Percentiles rank a stretch among this genome's conserved stretches.
These are phyloP conservation scores for Pyrochroa serraticornis DNA, from an alignment of 2,888 invertebrate genomes.

Conservation along the genomic window DNA sequence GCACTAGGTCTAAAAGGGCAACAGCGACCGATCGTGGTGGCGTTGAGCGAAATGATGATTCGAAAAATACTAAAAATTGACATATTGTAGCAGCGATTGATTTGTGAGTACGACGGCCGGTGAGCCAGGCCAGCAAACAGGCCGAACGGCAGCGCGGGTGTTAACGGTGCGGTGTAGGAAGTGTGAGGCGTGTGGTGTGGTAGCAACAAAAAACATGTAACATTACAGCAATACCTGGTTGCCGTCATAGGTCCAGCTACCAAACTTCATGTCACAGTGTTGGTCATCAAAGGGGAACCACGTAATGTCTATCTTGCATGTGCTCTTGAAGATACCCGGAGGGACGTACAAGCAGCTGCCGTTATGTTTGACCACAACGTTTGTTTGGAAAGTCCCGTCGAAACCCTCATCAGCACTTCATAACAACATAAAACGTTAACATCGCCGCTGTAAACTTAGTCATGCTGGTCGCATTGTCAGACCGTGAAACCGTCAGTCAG, in stretches of 20 bases:
- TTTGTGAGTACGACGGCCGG: conserved; percentile 25
- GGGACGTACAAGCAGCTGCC: conserved; percentile 99
- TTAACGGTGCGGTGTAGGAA: conserved; percentile 36
- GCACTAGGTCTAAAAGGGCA: conserved; percentile 41
- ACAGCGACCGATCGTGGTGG: conserved; percentile 27
- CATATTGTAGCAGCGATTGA: no score
- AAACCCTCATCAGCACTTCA: conserved; percentile 99
- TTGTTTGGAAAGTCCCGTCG: conserved; percentile 99
- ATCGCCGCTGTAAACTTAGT: conserved; percentile 45
- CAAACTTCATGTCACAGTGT: conserved; percentile 99
- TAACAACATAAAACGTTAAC: conserved; percentile 58
- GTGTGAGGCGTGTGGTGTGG: conserved; percentile 40
- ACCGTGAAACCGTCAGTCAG: conserved; percentile 23
- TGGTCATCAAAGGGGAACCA: conserved; percentile 99
- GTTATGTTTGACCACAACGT: conserved; percentile 98
- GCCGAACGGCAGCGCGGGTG: conserved; percentile 35
- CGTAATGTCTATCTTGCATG: conserved; percentile 99
- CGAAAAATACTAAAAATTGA: conserved; percentile 4
- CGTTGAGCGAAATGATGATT: conserved; percentile 11
- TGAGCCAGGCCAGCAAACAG: conserved; percentile 32
- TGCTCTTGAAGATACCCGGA: conserved; percentile 99
- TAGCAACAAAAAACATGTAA: conserved; percentile 47
- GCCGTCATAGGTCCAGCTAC: conserved; percentile 99
- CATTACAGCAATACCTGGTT: conserved; percentile 76
- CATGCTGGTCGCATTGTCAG: conserved; percentile 42